Base-by-base conservation (phyloP, 2,888 invertebrate species). In the Ornithoptera alexandrae region DNA sequence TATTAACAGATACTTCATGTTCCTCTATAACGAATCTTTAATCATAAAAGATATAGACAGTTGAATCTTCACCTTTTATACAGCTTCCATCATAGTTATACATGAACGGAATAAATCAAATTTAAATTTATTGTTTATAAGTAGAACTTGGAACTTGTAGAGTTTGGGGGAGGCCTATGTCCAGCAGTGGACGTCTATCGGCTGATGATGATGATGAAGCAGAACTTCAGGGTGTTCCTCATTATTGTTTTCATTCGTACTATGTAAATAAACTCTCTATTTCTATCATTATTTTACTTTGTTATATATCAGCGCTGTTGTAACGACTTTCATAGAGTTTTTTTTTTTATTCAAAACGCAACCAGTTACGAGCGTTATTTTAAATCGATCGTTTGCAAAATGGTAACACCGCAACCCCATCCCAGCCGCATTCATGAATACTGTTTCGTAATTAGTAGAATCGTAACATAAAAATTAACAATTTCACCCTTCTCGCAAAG, bases 241-340 rank as follows among this genome's bases (percentile, higher is more conserved):
- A 22, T 4, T 39, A 5, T 4, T 15, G 42, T 30, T 30, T 30
- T 5, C 3, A 30, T 30, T 30, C 3, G 30, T 4, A 30, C 30
- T 30, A 30, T 30, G 30, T 3, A 30, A 30, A 30, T 30, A 30
- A 15, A 46, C 15, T 4, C 15, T 15, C 12, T 15, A 46, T 46
- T 46, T 15, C 46, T 12, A 12, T 46, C 17, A 15, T 12, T 50
- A 62, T 57, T 30, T 57, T 62, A 62, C 62, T 68, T 58, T 62
- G 57, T 50, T 20, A 46, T 58, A 20, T 62, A 62, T 68, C 58
- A 68, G 57, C 58, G 58, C 58, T 5, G 62, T 46, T 46, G 67
- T 62, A 58, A 68, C 30, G 57, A 24, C 30, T 68, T 68, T 68
- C 62, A 68, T 68, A 62, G 46, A 68, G 30, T 62, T 62, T 68